Evolutionary conservation across 1,140 invertebrate species (phyloP).

Genomic region (Drosophila setifemur): DNA sequence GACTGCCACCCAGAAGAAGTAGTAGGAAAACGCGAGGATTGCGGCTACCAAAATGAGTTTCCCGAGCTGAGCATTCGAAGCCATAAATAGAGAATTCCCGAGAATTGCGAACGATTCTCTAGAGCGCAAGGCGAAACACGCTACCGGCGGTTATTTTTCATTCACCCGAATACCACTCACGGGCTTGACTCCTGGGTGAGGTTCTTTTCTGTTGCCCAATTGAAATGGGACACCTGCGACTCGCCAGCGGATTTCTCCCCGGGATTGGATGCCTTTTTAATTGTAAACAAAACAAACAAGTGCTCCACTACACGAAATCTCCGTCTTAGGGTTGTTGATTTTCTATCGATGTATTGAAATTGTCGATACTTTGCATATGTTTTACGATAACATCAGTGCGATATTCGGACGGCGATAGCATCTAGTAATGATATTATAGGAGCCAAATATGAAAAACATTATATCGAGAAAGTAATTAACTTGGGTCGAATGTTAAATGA

Average conservation of each 20-base stretch:
- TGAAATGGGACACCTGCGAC: background rate
- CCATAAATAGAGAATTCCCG: slow-evolving; percentile 72
- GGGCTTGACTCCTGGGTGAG: background rate
- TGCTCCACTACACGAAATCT: slow-evolving; percentile 24
- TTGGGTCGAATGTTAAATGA: no score
- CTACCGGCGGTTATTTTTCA: slow-evolving; percentile 4
- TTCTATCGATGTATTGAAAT: no score
- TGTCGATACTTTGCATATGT: no score
- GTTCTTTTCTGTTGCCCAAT: background rate
- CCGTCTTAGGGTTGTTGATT: no score
- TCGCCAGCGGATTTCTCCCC: background rate
- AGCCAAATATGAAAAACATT: no score
- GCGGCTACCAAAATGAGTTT: slow-evolving; percentile 85
- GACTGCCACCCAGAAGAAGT: slow-evolving; percentile 87
- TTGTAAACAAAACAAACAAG: slow-evolving; percentile 43
- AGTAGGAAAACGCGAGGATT: slow-evolving; percentile 84
- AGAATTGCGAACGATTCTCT: slow-evolving; percentile 13
- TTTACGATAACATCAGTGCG: no score
- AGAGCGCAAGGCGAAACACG: background rate
- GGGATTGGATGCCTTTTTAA: background rate
- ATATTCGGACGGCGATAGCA: no score
- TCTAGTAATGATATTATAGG: no score
- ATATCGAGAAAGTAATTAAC: no score
- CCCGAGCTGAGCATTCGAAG: slow-evolving; percentile 83
- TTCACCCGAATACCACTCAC: slow-evolving; percentile 16